Evolutionary conservation across 1,140 invertebrate species (phyloP), one percentile per base, ranked within the genome.

Genomic region (Diorhabda elongata): DNA sequence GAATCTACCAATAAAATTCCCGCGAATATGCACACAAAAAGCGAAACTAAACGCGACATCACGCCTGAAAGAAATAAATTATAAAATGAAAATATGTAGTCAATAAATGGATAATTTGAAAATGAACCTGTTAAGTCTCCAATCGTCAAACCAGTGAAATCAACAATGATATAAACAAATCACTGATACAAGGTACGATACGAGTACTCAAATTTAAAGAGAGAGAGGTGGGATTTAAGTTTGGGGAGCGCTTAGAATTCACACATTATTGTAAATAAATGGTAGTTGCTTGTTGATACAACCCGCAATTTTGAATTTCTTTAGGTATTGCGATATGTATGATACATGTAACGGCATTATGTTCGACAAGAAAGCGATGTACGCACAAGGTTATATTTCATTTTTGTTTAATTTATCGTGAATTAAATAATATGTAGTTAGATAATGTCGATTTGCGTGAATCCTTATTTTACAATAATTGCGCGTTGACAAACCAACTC

Each of bases 11-110:
- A 41, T 5, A 62, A 44, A 44, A 62, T 8, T 9, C 8, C 61
- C 8, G 61, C 61, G 44, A 62, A 62, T 4, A 62, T 42, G 61
- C 61, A 62, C 61, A 62, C 42, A 8, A 42, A 62, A 62, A 47
- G 2, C n/a, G 61, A 42, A 44, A 8, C 8, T 62, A 6, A 44
- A 11, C 61, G 61, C 8, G 43, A 11, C 61, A 62, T 62, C 44
- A 44, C 44, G 6, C 6, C 6, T 52, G 6, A 52, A 6, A 8
- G 6, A n/a, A 8, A 52, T 52, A 52, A 8, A 52, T 5, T 52
- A 52, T 52, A 6, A n/a, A 52, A 8, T 8, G 6, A 8, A 8
- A 2, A 8, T 8, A 52, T 8, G 47, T n/a, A 52, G 47, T n/a
- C 47, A 52, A 52, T 2, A n/a, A 52, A 8, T 52, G 47, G 47